These are phyloP conservation scores for Heliconius hewitsoni DNA, from an alignment of 1,140 invertebrate species.

Conservation along the genomic window DNA sequence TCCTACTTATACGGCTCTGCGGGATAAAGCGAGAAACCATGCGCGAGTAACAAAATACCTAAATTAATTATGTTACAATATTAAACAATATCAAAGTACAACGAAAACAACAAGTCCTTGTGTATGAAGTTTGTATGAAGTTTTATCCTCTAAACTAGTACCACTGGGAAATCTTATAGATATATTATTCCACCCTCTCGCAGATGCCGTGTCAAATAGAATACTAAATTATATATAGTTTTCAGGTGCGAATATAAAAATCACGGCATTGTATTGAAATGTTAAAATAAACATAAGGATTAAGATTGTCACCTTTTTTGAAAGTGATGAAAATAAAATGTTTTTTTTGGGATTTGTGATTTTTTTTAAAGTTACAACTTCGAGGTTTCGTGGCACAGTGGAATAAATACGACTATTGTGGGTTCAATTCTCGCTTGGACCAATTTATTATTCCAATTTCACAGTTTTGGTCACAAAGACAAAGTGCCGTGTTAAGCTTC, in stretches of 20 bases:
- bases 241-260: neutral
- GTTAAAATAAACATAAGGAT: neutral
- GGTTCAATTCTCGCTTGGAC: neutral
- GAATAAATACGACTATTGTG: no score
- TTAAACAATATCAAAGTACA: conserved; percentile 2
- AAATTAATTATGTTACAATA: neutral
- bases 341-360: neutral
- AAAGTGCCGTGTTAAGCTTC: no score
- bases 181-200: conserved; percentile 41
- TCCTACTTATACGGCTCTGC: no score
- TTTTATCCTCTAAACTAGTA: conserved; percentile 17
- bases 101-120: conserved; percentile 30
- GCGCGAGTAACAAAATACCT: neutral
- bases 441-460: neutral
- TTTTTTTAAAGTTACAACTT: no score
- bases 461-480: no score
- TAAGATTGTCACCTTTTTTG: neutral
- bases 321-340: neutral
- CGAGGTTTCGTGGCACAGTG: no score
- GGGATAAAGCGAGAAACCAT: no score
- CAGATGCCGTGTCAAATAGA: conserved; percentile 46
- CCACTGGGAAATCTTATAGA: conserved; percentile 43
- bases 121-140: conserved; percentile 25
- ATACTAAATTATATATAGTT: conserved; percentile 23
- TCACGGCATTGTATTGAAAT: neutral